A percentile compares a stretch with the other conserved stretches of the same genome.
These are phyloP conservation scores for Astropecten irregularis DNA, from an alignment of 53 echinoderm and acorn worm genomes.

Conservation along the genomic window DNA sequence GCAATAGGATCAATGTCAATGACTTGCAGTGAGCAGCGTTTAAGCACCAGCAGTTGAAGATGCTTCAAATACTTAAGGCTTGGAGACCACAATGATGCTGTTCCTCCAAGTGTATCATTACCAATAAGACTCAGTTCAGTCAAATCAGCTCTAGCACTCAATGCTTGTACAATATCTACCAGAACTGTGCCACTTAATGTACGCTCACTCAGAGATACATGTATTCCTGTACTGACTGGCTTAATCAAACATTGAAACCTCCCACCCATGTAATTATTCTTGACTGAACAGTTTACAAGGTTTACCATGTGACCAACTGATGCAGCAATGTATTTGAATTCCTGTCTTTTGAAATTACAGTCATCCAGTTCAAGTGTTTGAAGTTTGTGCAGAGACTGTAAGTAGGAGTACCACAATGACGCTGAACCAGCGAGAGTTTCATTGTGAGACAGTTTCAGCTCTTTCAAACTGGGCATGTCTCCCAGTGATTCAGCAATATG, in stretches of 20 bases:
- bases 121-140: slow-evolving; percentile 1
- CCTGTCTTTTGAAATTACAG: slow-evolving; percentile 5
- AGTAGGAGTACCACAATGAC: neutral
- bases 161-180: slow-evolving; percentile 5
- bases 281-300: neutral
- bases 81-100: neutral
- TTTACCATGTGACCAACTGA: neutral
- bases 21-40: slow-evolving; percentile 3
- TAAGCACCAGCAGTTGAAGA: neutral
- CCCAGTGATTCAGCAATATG: neutral
- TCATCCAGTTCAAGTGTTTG: neutral
- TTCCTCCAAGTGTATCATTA: neutral
- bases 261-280: neutral
- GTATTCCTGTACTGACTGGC: neutral
- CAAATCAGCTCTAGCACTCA: slow-evolving; percentile 9
- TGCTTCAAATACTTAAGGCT: neutral
- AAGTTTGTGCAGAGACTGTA: neutral
- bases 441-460: neutral
- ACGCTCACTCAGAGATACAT: neutral
- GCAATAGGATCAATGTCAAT: slow-evolving; percentile 7
- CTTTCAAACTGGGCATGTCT: slow-evolving; percentile 3
- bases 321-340: slow-evolving; percentile 7
- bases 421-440: neutral
- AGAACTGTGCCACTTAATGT: slow-evolving; percentile 4
- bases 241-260: neutral